Percentiles rank a stretch among this genome's conserved stretches.
Evolutionary conservation across 2,888 invertebrate genomes (phyloP).

Genomic region (Mystacides longicornis): DNA sequence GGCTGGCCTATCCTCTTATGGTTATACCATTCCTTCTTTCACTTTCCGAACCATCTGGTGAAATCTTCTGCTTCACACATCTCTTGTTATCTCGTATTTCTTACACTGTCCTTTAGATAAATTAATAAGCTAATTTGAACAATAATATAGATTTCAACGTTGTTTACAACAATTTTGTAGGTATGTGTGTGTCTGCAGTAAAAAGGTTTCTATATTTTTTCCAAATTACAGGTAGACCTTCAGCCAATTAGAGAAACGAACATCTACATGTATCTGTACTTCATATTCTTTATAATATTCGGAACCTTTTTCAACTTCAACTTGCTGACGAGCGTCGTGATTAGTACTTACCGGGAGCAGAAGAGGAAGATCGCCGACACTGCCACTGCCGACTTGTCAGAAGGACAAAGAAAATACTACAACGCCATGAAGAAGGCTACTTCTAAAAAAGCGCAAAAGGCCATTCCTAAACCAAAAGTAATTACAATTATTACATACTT

Average conservation of each 20-base stretch:
- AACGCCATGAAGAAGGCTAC: conserved; percentile 99
- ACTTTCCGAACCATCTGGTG: too few relatives aligned
- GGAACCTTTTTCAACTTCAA: conserved; percentile 99
- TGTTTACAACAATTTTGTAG: too few relatives aligned
- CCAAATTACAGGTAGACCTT: conserved; percentile 68
- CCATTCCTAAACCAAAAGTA: conserved; percentile 95
- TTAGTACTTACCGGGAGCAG: conserved; percentile 99
- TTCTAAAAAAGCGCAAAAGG: conserved; percentile 95
- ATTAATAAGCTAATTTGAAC: too few relatives aligned
- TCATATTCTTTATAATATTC: conserved; percentile 98
- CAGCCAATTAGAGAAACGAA: conserved; percentile 92
- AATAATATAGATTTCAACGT: too few relatives aligned
- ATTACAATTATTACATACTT: conserved; percentile 30
- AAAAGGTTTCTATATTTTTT: too few relatives aligned
- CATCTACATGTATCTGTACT: conserved; percentile 96
- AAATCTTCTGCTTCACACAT: too few relatives aligned
- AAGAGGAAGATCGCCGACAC: conserved; percentile 98
- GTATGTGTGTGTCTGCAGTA: too few relatives aligned
- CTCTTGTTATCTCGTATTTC: too few relatives aligned
- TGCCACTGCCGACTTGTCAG: conserved; percentile 99
- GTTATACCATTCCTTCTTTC: too few relatives aligned
- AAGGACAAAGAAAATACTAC: conserved; percentile 99
- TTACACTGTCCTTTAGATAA: too few relatives aligned
- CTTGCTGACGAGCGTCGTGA: conserved; percentile 99
- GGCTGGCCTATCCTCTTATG: too few relatives aligned